Evolutionary conservation across 1,140 invertebrate genomes (phyloP), one percentile per base, ranked within the genome.

Genomic region (Arctopsyche grandis): DNA sequence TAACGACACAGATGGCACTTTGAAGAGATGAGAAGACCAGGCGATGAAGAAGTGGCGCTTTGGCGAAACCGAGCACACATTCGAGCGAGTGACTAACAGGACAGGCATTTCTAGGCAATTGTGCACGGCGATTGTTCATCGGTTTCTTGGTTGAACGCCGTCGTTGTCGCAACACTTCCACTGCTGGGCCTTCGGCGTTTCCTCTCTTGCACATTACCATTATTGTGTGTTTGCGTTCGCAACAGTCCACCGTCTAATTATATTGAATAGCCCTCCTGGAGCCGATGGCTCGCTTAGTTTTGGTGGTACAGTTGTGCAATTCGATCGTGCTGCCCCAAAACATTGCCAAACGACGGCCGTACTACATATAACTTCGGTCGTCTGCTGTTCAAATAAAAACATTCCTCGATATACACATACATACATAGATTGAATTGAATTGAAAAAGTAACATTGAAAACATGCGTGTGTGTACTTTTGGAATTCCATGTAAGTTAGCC

Each of bases 91-190:
- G 12, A 52, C 16, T 16, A 16, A 52, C 16, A 52, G 48, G 48
- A 52, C 48, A 52, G 48, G 10, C 16, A 52, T 52, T 52, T 52
- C 48, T 52, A 52, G 48, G 48, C 48, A 52, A 52, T 52, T 52
- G 48, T 52, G 12, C 48, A 52, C 21, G 14, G 24, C 63, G 24
- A 66, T 26, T 29, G 63, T 66, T 66, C n/a, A 60, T 60, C 58
- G 21, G 22, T 66, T 66, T 66, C 22, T 66, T 66, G 63, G 63
- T 66, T 22, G 63, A 66, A 66, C 21, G 63, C 63, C 9, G 63
- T 26, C 63, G 63, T 46, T 71, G 69, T 71, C 69, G 69, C 38
- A 71, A 71, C 21, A 22, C 29, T 43, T 69, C 66, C 66, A 43
- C 44, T 12, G 69, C 44, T n/a, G 21, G 16, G 22, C 69, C 69